Evolutionary conservation across 92 coral and sea anemone genomes (phyloP), one percentile per base, ranked within the genome.

Genomic region (Parazoanthus atlanticus): DNA sequence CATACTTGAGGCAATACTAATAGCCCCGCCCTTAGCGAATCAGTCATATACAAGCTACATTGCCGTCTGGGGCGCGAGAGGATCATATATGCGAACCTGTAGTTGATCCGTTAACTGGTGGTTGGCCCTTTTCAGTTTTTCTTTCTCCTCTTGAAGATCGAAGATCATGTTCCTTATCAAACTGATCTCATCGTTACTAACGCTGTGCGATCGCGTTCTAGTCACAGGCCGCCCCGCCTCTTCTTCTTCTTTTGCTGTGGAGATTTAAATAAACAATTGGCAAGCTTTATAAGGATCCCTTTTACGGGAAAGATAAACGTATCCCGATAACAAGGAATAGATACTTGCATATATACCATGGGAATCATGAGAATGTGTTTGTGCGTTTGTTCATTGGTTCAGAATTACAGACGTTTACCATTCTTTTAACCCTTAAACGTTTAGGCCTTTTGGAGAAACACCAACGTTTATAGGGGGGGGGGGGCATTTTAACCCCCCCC

Each of bases 121-220:
- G 65, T 93, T 92, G 36, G 94, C 88, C 26, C 90, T 88, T 72
- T 93, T 95, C 79, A 95, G 58, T 25, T 90, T 90, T 16, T 95
- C 98, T 71, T 95, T 95, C 61, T 95, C 98, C 70, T 93, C 96
- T 92, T 92, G 96, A 21, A 95, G 86, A 74, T 95, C 96, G 52
- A 92, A 93, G 81, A 95, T 95, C 98, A 95, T 95, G 64, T 92
- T 72, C 34, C 98, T 91, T 74, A 95, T 95, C 74, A 95, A 46
- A 75, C 98, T 93, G 84, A 95, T 80, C 65, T 95, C 98, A 33
- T 93, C 93, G 41, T 79, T 80, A 76, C 88, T 91, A 29, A 52
- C 29, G 89, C 90, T 92, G 64, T 84, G 85, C 28, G 93, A 28
- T 28, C 91, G 92, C 46, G 91, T 76, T 79, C 93, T 83, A 36